Evolutionary conservation across 2,888 invertebrate species (phyloP), one percentile per base, ranked within the genome.

Genomic region (Mayetiola destructor): DNA sequence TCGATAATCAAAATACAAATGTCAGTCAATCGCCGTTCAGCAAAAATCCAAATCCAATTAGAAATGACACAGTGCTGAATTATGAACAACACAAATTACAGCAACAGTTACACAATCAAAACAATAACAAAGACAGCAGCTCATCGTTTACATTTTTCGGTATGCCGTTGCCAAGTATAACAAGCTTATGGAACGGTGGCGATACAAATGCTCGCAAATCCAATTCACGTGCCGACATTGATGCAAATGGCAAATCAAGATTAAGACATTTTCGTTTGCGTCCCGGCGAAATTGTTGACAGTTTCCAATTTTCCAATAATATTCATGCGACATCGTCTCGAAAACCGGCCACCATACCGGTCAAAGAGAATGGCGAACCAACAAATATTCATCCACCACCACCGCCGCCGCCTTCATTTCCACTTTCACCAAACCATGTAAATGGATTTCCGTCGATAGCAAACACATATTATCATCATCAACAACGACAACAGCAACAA

Each of bases 101-200:
- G 65, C 62, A 10, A 57, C 40, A 54, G 61, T 61, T 66, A 30
- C 66, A 69, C 4, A 0, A 70, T 35, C 69, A 62, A 61, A 64
- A 53, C 61, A 63, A 59, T 21, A 42, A 30, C 16, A n/a, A n/a
- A n/a, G n/a, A n/a, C n/a, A 27, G 30, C 18, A 56, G 56, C n/a
- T 75, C 78, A 0, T 78, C 81, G 0, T 88, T 88, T 62, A 88
- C 89, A 14, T 88, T 90, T 66, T 90, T 90, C 65, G 90, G 90
- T 0, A 81, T 89, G 66, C 89, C 90, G 0, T 67, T 90, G 59
- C 85, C 88, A 1, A 77, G 80, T 37, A 68, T 89, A 53, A 82
- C 81, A 12, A 81, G 81, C 64, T 71, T 87, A 40, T 77, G 84
- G 71, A 66, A 67, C 2, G 70, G 73, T 12, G 57, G 52, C n/a